Evolutionary conservation across 2,113 vertebrate genomes (phyloP), one percentile per base, ranked within the genome.

Genomic region (Pelecanoides urinatrix): DNA sequence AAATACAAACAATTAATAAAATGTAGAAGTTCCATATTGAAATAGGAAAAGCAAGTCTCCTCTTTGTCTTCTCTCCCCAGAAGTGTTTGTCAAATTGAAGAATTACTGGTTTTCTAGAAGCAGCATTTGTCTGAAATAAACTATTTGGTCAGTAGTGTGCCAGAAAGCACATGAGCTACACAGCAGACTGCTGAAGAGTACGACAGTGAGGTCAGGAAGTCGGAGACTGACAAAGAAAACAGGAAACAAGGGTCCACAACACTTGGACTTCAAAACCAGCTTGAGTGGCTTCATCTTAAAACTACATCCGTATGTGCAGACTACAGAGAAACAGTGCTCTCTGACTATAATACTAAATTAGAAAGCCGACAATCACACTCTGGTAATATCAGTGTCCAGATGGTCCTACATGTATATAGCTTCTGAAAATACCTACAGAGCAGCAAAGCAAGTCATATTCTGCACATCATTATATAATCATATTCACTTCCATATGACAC

Each of bases 391-490:
- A 88, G 74, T 79, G 90, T 71, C 72, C 88, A 91, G 76, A 85
- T 75, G 72, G 86, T 65, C 65, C 68, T 50, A 74, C n/a, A 15
- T 9, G 38, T 59, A 88, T n/a, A 71, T 9, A 93, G 68, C 67
- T 84, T 81, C 88, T 90, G 77, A 91, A 86, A 86, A 92, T 66
- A 89, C 83, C 92, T 71, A 94, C 34, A 68, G 52, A 95, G 55
- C 61, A 84, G 59, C 42, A 84, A 86, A 86, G 20, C 72, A 88
- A 96, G 63, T 36, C 21, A 17, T 45, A 67, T 44, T 70, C 83
- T 76, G 49, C 73, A 75, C 49, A 68, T 55, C 65, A 50, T 50
- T 83, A 61, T 30, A 73, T 59, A 86, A 82, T 22, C 63, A 71
- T 25, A 61, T 86, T 75, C 38, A 65, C 61, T 90, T 96, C 68